These are phyloP conservation scores for Cenopis cana DNA, from an alignment of 2,888 invertebrate genomes.

Conservation along the genomic window DNA sequence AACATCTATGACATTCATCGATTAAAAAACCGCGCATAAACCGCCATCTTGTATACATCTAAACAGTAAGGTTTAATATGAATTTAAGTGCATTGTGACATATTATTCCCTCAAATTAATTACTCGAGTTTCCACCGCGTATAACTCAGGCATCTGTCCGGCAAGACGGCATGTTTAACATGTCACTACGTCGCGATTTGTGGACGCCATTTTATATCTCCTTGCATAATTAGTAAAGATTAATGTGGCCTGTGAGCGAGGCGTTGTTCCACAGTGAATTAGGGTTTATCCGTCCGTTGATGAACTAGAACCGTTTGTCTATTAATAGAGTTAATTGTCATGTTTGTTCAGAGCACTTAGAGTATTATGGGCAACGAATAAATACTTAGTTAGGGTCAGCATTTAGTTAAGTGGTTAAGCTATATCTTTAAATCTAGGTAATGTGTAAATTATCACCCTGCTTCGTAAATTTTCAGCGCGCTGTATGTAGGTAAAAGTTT, in stretches of 20 bases:
- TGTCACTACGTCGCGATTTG: slow-evolving; percentile 82
- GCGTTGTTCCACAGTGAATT: slow-evolving; percentile 72
- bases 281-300: slow-evolving; percentile 60
- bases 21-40: slow-evolving; percentile 37
- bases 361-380: slow-evolving; percentile 37
- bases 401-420: slow-evolving; percentile 35
- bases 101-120: slow-evolving; percentile 82
- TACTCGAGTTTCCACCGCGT: slow-evolving; percentile 73
- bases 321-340: slow-evolving; percentile 44
- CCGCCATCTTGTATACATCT: slow-evolving; percentile 65
- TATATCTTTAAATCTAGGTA: slow-evolving; percentile 20
- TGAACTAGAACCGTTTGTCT: slow-evolving; percentile 39
- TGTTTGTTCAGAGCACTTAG: slow-evolving; percentile 42
- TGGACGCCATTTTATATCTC: slow-evolving; percentile 81
- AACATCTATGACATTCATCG: not conserved
- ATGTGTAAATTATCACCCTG: slow-evolving; percentile 14
- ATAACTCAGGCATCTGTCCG: slow-evolving; percentile 82
- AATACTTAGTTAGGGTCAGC: slow-evolving; percentile 33
- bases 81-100: slow-evolving; percentile 80
- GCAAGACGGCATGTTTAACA: slow-evolving; percentile 80
- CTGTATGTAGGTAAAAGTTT: not conserved
- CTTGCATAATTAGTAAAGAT: slow-evolving; percentile 83
- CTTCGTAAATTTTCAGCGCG: not conserved
- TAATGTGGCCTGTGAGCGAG: slow-evolving; percentile 80
- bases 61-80: slow-evolving; percentile 73